Conservation (phyloP, 2,797 vertebrate species). For the Hephaestus fuliginosus region DNA sequence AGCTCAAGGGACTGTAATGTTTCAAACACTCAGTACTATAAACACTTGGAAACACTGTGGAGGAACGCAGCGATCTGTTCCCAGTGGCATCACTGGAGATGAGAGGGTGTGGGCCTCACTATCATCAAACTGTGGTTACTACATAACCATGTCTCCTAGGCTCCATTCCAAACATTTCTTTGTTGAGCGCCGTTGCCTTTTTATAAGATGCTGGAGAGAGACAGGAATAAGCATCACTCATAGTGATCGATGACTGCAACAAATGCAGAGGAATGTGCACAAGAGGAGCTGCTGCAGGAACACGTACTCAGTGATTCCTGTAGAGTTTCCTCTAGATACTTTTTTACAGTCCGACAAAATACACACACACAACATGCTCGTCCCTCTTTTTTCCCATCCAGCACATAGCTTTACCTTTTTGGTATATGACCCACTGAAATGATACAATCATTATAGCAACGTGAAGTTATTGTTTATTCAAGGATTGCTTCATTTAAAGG, state of each 20-base stretch:
- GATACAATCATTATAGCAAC: neutral
- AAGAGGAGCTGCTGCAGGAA: constrained; percentile 2
- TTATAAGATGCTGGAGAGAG: constrained; percentile 10
- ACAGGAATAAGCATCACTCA: constrained; percentile 9
- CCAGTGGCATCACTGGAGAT: constrained; percentile 30
- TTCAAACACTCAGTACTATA: constrained; percentile 26
- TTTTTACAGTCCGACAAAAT: neutral
- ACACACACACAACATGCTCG: neutral
- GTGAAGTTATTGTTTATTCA: neutral
- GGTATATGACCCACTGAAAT: too few species aligned
- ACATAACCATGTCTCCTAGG: constrained; percentile 36
- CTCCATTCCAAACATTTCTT: constrained; percentile 44
- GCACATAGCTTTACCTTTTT: too few species aligned
- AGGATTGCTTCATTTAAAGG: too few species aligned
- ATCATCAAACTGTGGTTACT: constrained; percentile 36
- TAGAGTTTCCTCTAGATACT: neutral
- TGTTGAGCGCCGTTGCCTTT: constrained; percentile 10
- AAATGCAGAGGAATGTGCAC: neutral
- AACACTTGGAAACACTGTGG: constrained; percentile 33
- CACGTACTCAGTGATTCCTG: neutral
- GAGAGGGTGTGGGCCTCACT: constrained; percentile 22
- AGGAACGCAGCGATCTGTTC: constrained; percentile 24
- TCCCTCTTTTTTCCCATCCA: neutral
- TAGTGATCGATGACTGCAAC: constrained; percentile 14
- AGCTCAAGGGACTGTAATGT: constrained; percentile 26